Percentiles rank a stretch among this genome's conserved stretches.
These are phyloP conservation scores for Luscinia luscinia DNA, from an alignment of 2,797 vertebrate genomes.

Conservation along the genomic window DNA sequence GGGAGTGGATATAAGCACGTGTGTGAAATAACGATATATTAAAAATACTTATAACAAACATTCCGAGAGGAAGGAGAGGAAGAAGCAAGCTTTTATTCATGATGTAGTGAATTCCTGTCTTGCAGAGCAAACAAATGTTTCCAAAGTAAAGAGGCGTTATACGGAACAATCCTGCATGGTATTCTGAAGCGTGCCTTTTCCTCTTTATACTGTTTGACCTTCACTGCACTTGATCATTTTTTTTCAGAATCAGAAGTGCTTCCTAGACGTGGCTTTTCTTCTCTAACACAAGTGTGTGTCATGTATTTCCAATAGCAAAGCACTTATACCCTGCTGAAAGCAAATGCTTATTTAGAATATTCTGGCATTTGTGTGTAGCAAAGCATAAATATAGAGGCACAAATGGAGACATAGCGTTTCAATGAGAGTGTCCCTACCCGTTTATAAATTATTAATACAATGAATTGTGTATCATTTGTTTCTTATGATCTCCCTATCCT, in stretches of 20 bases:
- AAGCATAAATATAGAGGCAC: not conserved
- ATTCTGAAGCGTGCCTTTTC: not conserved
- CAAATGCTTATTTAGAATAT: slow-evolving; percentile 17
- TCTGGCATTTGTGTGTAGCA: not conserved
- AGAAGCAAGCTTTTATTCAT: not conserved
- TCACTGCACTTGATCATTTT: not conserved
- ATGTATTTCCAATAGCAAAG: not conserved
- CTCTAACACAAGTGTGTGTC: not conserved
- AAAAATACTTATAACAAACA: too few species aligned
- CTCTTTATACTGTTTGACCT: not conserved
- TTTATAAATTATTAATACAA: slow-evolving; percentile 54
- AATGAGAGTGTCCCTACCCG: slow-evolving; percentile 27
- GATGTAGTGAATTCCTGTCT: not conserved
- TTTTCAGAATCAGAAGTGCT: not conserved
- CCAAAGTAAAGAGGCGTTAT: not conserved
- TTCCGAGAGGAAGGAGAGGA: not conserved
- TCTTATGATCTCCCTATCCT: not conserved
- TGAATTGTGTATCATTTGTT: not conserved
- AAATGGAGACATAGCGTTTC: not conserved
- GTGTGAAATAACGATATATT: not conserved
- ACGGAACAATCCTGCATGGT: not conserved
- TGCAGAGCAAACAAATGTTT: not conserved
- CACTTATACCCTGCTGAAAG: not conserved
- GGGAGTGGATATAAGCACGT: not conserved
- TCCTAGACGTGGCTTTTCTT: not conserved